These are phyloP conservation scores for Pogonus chalceus DNA, from an alignment of 1,140 invertebrate species.

Conservation along the genomic window DNA sequence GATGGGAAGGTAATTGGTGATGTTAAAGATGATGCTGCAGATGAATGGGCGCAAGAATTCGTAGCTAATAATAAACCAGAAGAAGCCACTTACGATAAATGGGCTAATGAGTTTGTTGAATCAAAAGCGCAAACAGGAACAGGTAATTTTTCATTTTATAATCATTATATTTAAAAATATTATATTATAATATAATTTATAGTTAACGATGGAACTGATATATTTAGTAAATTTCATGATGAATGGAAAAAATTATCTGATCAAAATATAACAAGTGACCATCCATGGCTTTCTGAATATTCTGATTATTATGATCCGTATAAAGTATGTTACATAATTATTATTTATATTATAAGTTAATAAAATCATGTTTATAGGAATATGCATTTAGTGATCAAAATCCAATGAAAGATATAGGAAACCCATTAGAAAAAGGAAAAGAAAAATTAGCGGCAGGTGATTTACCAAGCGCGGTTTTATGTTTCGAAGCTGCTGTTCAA, in stretches of 20 bases:
- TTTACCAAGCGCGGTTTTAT: constrained; percentile 87
- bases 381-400: constrained; percentile 83
- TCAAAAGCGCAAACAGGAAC: constrained; percentile 15
- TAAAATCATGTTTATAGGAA: constrained; percentile 38
- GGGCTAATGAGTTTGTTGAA: constrained; percentile 24
- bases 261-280: constrained; percentile 37
- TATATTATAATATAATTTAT: constrained; percentile 12
- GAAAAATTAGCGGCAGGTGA: constrained; percentile 74
- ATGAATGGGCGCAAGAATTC: constrained; percentile 48
- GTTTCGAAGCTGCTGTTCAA: constrained; percentile 92
- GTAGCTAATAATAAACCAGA: constrained; percentile 18
- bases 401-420: constrained; percentile 68
- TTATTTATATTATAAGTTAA: constrained; percentile 32
- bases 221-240: constrained; percentile 66
- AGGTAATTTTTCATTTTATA: constrained; percentile 9
- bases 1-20: constrained; percentile 28
- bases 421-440: constrained; percentile 80
- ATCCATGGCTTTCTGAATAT: constrained; percentile 59
- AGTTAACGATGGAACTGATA: constrained; percentile 45
- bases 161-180: constrained; percentile 7
- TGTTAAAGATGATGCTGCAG: constrained; percentile 34
- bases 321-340: constrained; percentile 37
- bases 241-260: constrained; percentile 64
- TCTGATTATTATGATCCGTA: constrained; percentile 52
- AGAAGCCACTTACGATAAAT: background rate